These are phyloP conservation scores for Anhinga anhinga DNA, from an alignment of 2,113 vertebrate genomes.

Conservation along the genomic window DNA sequence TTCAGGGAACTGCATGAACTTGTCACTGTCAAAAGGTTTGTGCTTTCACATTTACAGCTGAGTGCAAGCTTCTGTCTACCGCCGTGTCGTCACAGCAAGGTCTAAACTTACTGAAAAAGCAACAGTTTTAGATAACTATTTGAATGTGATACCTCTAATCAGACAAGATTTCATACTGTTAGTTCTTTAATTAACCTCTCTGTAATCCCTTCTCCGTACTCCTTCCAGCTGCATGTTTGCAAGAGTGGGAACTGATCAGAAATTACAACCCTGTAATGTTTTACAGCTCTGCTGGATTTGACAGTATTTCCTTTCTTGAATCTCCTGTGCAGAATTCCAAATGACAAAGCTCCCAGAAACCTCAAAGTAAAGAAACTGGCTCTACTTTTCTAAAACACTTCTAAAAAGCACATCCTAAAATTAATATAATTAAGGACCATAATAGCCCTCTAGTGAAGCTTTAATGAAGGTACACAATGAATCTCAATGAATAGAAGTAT, in stretches of 20 bases:
- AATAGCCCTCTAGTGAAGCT: not conserved
- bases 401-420: not conserved
- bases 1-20: not conserved
- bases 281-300: not conserved
- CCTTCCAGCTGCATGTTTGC: not conserved
- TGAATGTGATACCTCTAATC: not conserved
- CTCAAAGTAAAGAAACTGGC: not conserved
- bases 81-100: not conserved
- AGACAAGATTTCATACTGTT: not conserved
- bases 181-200: not conserved
- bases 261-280: not conserved
- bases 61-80: not conserved
- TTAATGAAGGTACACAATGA: not conserved
- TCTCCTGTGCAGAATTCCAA: not conserved
- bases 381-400: not conserved
- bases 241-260: not conserved
- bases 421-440: not conserved
- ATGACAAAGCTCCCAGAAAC: not conserved
- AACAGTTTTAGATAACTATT: not conserved
- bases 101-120: not conserved
- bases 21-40: not conserved
- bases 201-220: not conserved
- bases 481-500: not conserved
- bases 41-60: not conserved
- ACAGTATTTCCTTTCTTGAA: not conserved